Base-by-base conservation (phyloP, 1,140 invertebrate genomes). In the Harlomillsia oculata region DNA sequence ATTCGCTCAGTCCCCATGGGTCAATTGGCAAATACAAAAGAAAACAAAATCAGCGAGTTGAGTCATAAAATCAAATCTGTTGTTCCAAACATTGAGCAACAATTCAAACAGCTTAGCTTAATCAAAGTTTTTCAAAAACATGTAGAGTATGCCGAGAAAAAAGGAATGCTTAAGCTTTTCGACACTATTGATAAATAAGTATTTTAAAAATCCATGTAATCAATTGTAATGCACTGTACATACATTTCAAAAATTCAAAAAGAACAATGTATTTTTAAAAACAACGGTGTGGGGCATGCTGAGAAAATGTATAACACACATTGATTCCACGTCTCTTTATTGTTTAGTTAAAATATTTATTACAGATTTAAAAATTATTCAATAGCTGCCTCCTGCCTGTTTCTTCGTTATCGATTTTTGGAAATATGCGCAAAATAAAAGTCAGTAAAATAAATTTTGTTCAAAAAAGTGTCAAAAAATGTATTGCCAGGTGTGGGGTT, bases 401-500 rank as follows among this genome's bases (percentile, higher is more conserved):
- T n/a, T n/a, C n/a, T n/a, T n/a, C n/a, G n/a, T n/a, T n/a, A n/a
- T n/a, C n/a, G n/a, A n/a, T n/a, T n/a, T n/a, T n/a, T n/a, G n/a
- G n/a, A n/a, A n/a, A n/a, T n/a, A n/a, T n/a, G n/a, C n/a, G n/a
- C n/a, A n/a, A n/a, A n/a, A n/a, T n/a, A n/a, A n/a, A n/a, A n/a
- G n/a, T n/a, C n/a, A n/a, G n/a, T n/a, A n/a, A n/a, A n/a, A n/a
- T n/a, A n/a, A n/a, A n/a, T n/a, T n/a, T n/a, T n/a, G n/a, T n/a
- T n/a, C n/a, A n/a, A 20, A 41, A 41, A 41, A 45, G 26, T 13
- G 11, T 5, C 9, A 6, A 23, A 21, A 70, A 72, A 72, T 70
- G 67, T 54, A 63, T 49, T 81, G 78, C 81, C 79, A 82, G 81
- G 78, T 81, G 82, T 81, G 81, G 80, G 78, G 82, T 83, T 81